Evolutionary conservation across 2,113 vertebrate genomes (phyloP), one percentile per base, ranked within the genome.

Genomic region (Nothobranchius kuhntae): DNA sequence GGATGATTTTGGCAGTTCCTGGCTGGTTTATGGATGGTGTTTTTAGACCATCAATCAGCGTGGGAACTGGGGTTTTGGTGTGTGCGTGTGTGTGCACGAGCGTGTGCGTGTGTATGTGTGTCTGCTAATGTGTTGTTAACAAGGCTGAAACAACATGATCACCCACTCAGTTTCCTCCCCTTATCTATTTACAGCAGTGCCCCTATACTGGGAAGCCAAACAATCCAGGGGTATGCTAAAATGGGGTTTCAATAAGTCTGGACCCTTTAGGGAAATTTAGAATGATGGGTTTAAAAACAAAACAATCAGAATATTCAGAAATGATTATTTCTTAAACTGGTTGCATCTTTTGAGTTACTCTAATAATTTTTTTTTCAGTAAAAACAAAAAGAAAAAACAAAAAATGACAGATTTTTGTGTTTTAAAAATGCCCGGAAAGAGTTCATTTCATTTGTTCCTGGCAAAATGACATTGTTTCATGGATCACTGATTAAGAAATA

Each of bases 61-160:
- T 50, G 55, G 56, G 63, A 63, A 42, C 3, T 21, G 56, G 50
- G 68, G 55, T 51, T 58, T 36, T 40, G 42, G 35, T 44, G 63
- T 26, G 70, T 48, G 4, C 2, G 53, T 46, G 58, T 35, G 30
- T 61, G n/a, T n/a, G 45, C 17, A 58, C 75, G 62, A 53, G 77
- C 21, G 63, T 26, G 70, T 48, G 4, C 4, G 53, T 21, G 21
- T 46, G 58, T 35, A 30, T 61, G 51, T 73, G 6, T 53, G 69
- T 46, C 47, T 61, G 58, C 21, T 50, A 7, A 53, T 86, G 82
- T 77, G 65, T 84, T 86, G 83, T 89, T 86, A 84, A 71, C 68
- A 75, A 85, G 78, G 81, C 87, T 91, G 80, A 88, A 89, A 87
- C 75, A 91, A 91, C 88, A 87, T 14, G 88, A 83, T 90, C 91